phyloP scores from a whole-genome alignment of 2,113 vertebrate species.

The Nothocercus julius region DNA sequence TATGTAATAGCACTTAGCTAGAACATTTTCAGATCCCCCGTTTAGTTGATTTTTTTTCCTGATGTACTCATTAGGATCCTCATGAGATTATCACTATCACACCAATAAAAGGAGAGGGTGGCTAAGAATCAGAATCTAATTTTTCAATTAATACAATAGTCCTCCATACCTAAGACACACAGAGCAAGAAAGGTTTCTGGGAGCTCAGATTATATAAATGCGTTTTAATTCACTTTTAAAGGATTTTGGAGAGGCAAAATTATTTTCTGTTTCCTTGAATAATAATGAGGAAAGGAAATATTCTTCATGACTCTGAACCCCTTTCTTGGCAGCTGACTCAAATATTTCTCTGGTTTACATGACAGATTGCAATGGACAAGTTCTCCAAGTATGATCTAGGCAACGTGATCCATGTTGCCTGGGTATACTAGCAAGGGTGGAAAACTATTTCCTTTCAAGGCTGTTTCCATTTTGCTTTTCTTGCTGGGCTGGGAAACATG shows the following conservation, averaged over 20 bases:
- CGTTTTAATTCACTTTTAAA: background rate
- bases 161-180: background rate
- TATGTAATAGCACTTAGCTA: constrained; percentile 8
- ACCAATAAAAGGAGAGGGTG: background rate
- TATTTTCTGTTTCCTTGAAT: background rate
- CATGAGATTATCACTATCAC: background rate
- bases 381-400: background rate
- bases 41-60: constrained; percentile 17
- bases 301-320: background rate
- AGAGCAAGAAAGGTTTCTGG: background rate
- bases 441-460: constrained; percentile 49
- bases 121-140: constrained; percentile 6
- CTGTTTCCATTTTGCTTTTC: background rate
- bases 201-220: background rate
- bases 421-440: background rate
- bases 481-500: background rate
- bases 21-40: constrained; percentile 19
- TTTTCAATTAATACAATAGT: background rate
- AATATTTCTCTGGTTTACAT: background rate
- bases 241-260: background rate
- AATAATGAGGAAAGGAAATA: background rate
- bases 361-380: background rate
- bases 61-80: background rate
- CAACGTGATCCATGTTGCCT: background rate
- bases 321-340: background rate